Evolutionary conservation across 2,888 invertebrate species (phyloP).

Genomic region (Eulithis testata): DNA sequence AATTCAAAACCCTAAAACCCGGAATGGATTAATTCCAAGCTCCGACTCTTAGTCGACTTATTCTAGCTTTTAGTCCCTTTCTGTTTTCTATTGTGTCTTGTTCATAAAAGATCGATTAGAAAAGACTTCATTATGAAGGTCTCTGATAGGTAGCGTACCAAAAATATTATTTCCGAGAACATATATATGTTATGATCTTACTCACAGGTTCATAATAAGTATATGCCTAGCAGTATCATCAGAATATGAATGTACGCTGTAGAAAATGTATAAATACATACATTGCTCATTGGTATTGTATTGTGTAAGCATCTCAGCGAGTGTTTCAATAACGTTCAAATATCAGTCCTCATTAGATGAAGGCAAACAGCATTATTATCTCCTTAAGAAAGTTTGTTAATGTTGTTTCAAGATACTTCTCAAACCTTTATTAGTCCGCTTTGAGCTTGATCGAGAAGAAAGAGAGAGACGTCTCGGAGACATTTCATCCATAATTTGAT

Average conservation of each 20-base stretch:
- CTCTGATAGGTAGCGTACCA: slow-evolving; percentile 1
- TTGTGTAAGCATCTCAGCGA: slow-evolving; percentile 2
- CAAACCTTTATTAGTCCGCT: slow-evolving; percentile 37
- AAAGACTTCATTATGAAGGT: slow-evolving; percentile 10
- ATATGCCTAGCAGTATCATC: slow-evolving; percentile 1
- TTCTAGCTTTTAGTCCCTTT: slow-evolving; percentile 33
- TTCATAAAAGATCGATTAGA: slow-evolving; percentile 16
- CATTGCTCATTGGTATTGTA: slow-evolving; percentile 5
- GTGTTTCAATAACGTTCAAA: slow-evolving; percentile 17
- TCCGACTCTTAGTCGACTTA: slow-evolving; percentile 50
- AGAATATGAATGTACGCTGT: slow-evolving; percentile 1
- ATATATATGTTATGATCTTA: neutral
- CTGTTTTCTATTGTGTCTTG: slow-evolving; percentile 24
- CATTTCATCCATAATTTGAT: slow-evolving; percentile 55
- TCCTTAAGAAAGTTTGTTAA: slow-evolving; percentile 27
- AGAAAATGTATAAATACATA: slow-evolving; percentile 8
- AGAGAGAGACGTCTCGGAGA: slow-evolving; percentile 40
- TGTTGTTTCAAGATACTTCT: slow-evolving; percentile 35
- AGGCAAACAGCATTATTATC: slow-evolving; percentile 25
- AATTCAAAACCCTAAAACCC: slow-evolving; percentile 28
- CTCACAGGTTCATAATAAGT: neutral
- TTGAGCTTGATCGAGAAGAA: slow-evolving; percentile 33
- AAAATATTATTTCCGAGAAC: slow-evolving; percentile 3
- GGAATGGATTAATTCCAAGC: slow-evolving; percentile 61
- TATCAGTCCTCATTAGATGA: slow-evolving; percentile 21